A percentile compares a stretch with the other conserved stretches of the same genome.
phyloP scores from a whole-genome alignment of 2,888 invertebrate species.

The Pseudeuparius sepicola region DNA sequence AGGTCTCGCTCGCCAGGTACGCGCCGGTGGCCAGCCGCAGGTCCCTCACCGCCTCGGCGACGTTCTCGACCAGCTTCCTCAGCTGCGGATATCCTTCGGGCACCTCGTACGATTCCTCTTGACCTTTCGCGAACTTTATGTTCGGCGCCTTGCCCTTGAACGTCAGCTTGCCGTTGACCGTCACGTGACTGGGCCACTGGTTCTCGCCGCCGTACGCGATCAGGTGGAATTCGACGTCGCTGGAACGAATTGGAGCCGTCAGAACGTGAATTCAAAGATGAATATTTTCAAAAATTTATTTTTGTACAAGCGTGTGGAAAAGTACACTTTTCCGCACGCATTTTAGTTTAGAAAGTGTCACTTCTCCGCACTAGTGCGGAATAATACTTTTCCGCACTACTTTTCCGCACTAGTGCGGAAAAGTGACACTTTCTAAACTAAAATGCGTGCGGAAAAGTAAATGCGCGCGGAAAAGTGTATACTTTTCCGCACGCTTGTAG shows the following conservation, averaged over 20 bases:
- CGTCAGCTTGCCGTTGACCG: constrained; percentile 39
- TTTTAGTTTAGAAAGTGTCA: no score
- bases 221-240: constrained; percentile 49
- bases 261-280: background rate
- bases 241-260: constrained; percentile 29
- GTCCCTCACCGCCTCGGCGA: constrained; percentile 31
- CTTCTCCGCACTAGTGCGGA: no score
- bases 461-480: no score
- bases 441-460: no score
- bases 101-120: no score
- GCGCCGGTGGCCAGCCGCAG: constrained; percentile 29
- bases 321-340: no score
- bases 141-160: constrained; percentile 43
- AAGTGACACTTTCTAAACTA: no score
- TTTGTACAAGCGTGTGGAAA: no score
- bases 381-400: no score
- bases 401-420: no score
- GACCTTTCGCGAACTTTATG: constrained; percentile 34
- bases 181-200: constrained; percentile 48
- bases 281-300: constrained; percentile 3
- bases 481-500: no score
- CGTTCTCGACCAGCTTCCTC: constrained; percentile 21
- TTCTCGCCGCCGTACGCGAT: constrained; percentile 48
- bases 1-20: constrained; percentile 41
- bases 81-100: constrained; percentile 11